Evolutionary conservation across 2,797 vertebrate species (phyloP).

Genomic region (Poeciliopsis presidionis): DNA sequence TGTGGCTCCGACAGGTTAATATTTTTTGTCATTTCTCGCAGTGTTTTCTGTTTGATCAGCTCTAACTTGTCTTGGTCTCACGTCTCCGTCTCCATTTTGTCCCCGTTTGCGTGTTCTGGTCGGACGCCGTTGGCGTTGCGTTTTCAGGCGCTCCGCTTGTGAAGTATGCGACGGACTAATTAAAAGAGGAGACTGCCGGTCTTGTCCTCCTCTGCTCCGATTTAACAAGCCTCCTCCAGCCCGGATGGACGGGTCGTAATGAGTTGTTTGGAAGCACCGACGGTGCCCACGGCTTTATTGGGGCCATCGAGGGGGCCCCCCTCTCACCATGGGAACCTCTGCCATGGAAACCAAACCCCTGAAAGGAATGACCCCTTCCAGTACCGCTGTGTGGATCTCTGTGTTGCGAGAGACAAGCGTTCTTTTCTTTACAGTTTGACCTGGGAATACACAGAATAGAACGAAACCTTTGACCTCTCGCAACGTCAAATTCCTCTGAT

Average conservation of each 20-base stretch:
- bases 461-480: constrained; percentile 19
- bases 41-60: not conserved
- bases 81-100: not conserved
- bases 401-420: constrained; percentile 29
- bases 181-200: not conserved
- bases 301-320: constrained; percentile 62
- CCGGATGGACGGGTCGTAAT: constrained; percentile 1
- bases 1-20: not conserved
- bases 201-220: not conserved
- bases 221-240: constrained; percentile 24
- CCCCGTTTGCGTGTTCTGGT: not conserved
- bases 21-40: too few species aligned
- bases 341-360: constrained; percentile 75
- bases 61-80: too few species aligned
- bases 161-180: not conserved
- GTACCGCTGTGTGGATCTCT: constrained; percentile 42
- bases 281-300: constrained; percentile 52
- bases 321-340: constrained; percentile 73
- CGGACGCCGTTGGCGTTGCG: not conserved
- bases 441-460: not conserved
- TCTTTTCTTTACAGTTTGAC: constrained; percentile 16
- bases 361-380: constrained; percentile 70
- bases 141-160: not conserved
- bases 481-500: constrained; percentile 1
- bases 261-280: constrained; percentile 54